Percentiles rank a stretch among this genome's conserved stretches.
Conservation (phyloP, 2,888 invertebrate species). For the Plusia festucae region DNA sequence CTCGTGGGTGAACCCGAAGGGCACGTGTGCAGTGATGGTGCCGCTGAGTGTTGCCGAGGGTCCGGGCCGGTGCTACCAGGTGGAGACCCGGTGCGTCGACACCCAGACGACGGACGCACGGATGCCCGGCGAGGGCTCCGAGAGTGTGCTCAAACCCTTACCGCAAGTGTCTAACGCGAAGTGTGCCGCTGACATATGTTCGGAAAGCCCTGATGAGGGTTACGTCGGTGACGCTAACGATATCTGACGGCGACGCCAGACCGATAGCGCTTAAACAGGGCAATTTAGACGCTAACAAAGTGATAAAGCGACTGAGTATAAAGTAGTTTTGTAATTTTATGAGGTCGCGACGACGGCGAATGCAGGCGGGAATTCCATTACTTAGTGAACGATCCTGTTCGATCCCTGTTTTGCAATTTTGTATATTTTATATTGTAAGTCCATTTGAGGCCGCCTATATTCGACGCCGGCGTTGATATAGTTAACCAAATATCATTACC, state of each 20-base stretch:
- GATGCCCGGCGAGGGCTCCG: conserved; percentile 79
- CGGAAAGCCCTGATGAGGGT: conserved; percentile 96
- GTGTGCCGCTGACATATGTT: conserved; percentile 88
- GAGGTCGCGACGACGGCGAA: conserved; percentile 54
- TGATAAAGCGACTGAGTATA: conserved; percentile 89
- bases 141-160: conserved; percentile 80
- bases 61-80: conserved; percentile 85
- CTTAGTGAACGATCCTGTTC: conserved; percentile 56
- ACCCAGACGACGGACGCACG: conserved; percentile 90
- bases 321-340: conserved; percentile 78
- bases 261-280: conserved; percentile 83
- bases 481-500: conserved; percentile 61
- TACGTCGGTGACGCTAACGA: conserved; percentile 95
- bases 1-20: conserved; percentile 85
- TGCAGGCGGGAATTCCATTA: conserved; percentile 55
- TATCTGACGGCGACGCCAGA: conserved; percentile 90
- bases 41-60: conserved; percentile 83
- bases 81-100: conserved; percentile 90
- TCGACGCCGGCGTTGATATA: conserved; percentile 49
- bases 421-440: conserved; percentile 64
- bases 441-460: conserved; percentile 52
- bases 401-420: conserved; percentile 72
- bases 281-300: conserved; percentile 84
- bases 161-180: conserved; percentile 85
- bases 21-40: conserved; percentile 87